Evolutionary conservation across 1,140 invertebrate species (phyloP), one percentile per base, ranked within the genome.

Genomic region (Belonocnema kinseyi): DNA sequence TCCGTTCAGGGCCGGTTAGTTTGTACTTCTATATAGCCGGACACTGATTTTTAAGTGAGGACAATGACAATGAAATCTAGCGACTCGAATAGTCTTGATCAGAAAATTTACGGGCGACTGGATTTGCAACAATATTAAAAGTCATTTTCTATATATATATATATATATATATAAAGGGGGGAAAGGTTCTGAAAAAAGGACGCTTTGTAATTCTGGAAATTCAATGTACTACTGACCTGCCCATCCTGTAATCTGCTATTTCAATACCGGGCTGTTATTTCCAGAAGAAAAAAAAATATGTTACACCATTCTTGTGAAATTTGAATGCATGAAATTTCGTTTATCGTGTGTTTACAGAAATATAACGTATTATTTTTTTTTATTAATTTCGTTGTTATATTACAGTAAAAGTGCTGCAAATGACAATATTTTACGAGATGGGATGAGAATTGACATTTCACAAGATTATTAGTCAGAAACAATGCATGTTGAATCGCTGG

Each of bases 51-150:
- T 82, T 75, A 79, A 83, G 73, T 66, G 74, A 82, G 17, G 51
- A 77, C 73, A 74, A 75, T 76, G 83, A 85, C 81, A 85, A 85
- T 85, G 84, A 85, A 85, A 85, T 74, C 50, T 56, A 77, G 81
- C 77, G 77, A 70, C 71, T 83, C 82, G 76, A 78, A 75, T 80
- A 74, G 73, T 56, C 52, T 72, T 40, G 72, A 79, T 85, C 77
- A 72, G 56, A 11, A 17, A 77, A 71, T 85, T 87, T 81, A 87
- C 82, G 81, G 82, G 72, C 73, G 81, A 81, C 73, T 80, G 80
- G 74, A 10, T 66, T 73, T 66, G 50, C 72, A 75, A 85, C 85
- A 85, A 84, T 86, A 74, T 76, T 53, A 54, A 84, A 80, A 79
- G 77, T 75, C 76, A 77, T n/a, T 71, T 50, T 46, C 75, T 72